phyloP scores from a whole-genome alignment of 2,888 invertebrate species.

The Pyrrhia umbra region DNA sequence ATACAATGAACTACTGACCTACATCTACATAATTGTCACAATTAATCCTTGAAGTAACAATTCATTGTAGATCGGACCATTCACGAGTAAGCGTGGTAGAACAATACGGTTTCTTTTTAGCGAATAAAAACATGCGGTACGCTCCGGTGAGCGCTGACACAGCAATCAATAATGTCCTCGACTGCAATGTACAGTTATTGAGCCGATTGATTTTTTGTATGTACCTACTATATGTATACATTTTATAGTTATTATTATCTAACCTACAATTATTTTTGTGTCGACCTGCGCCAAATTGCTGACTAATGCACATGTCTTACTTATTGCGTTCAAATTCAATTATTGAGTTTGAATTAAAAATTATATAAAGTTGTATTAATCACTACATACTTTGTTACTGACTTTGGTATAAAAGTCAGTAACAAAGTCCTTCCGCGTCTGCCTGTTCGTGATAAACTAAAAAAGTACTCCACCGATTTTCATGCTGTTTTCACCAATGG shows the following conservation, averaged over 20 bases:
- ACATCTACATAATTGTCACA: conserved; percentile 36
- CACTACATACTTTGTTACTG: too few relatives aligned
- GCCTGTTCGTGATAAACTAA: too few relatives aligned
- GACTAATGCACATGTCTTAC: background rate
- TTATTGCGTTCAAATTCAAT: background rate
- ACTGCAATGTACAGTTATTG: conserved; percentile 39
- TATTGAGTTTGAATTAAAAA: background rate
- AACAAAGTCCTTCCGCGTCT: too few relatives aligned
- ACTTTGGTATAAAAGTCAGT: too few relatives aligned
- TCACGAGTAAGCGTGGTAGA: conserved; percentile 17
- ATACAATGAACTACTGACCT: conserved; percentile 46
- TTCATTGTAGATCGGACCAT: conserved; percentile 7
- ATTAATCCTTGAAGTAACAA: conserved; percentile 47
- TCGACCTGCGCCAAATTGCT: background rate
- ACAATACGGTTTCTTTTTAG: conserved; percentile 40
- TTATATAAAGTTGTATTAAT: too few relatives aligned
- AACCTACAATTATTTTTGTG: conserved; percentile 14
- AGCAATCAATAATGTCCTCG: conserved; percentile 60
- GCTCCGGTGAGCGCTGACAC: conserved; percentile 34
- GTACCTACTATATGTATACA: background rate
- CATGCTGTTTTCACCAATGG: too few relatives aligned
- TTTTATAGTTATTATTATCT: too few relatives aligned
- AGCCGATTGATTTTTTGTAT: conserved; percentile 27
- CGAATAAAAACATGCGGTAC: conserved; percentile 29
- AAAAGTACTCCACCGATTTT: too few relatives aligned